phyloP scores from a whole-genome alignment of 2,113 vertebrate genomes.

The Callionymus lyra region DNA sequence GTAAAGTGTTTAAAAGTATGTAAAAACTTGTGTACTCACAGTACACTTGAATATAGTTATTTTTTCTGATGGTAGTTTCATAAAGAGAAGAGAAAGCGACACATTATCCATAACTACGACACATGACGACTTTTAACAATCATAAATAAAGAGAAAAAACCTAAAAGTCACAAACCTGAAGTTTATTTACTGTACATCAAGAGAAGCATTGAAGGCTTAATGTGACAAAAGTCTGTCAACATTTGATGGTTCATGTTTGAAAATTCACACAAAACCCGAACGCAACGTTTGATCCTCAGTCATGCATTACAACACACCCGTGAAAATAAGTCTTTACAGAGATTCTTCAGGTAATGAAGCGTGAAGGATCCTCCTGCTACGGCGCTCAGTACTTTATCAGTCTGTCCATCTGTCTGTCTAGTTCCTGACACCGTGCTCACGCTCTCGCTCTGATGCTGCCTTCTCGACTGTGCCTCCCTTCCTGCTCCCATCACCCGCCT shows the following conservation, averaged over 20 bases:
- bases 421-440: conserved; percentile 31
- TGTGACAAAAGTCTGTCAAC: conserved; percentile 1
- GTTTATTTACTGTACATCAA: too few relatives aligned
- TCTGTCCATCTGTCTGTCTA: conserved; percentile 29
- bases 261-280: conserved; percentile 17
- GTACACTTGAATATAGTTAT: too few relatives aligned
- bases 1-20: too few relatives aligned
- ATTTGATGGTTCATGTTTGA: conserved; percentile 16
- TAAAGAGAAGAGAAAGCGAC: too few relatives aligned
- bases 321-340: conserved; percentile 40
- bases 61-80: too few relatives aligned
- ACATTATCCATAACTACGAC: too few relatives aligned
- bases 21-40: too few relatives aligned
- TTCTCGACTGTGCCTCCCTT: conserved; percentile 22
- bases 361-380: conserved; percentile 44
- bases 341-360: conserved; percentile 42
- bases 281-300: conserved; percentile 25
- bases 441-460: conserved; percentile 33
- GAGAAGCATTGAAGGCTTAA: not conserved
- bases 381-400: conserved; percentile 35
- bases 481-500: conserved; percentile 6
- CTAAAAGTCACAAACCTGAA: too few relatives aligned
- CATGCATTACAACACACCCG: conserved; percentile 39
- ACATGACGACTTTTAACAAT: too few relatives aligned
- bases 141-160: too few relatives aligned